A percentile compares a stretch with the other conserved stretches of the same genome.
Evolutionary conservation across 2,888 invertebrate species (phyloP).

Genomic region (Actias luna): DNA sequence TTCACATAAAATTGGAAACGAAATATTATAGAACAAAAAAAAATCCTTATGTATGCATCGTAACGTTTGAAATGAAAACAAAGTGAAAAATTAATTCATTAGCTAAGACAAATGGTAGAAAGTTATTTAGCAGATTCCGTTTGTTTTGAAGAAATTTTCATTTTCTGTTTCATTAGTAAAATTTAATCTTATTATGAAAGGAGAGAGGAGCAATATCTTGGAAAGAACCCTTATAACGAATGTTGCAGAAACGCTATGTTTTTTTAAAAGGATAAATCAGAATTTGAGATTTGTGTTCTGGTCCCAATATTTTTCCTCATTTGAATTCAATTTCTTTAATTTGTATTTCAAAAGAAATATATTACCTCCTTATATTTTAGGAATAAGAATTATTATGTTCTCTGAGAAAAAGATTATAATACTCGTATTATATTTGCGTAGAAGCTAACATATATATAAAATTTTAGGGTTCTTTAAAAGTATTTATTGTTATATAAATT

Average conservation of each 20-base stretch:
- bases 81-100: conserved; percentile 52
- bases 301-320: not conserved
- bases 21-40: too few relatives aligned
- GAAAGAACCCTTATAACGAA: conserved; percentile 56
- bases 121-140: conserved; percentile 64
- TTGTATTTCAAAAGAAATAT: not conserved
- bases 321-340: not conserved
- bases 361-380: not conserved
- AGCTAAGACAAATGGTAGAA: conserved; percentile 60
- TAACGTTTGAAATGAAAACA: conserved; percentile 21
- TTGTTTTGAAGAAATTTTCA: conserved; percentile 62
- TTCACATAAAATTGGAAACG: too few relatives aligned
- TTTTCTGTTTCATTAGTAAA: conserved; percentile 77
- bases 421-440: not conserved
- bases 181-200: conserved; percentile 70
- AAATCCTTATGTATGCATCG: conserved; percentile 30
- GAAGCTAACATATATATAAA: too few relatives aligned
- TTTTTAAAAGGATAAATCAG: conserved; percentile 13
- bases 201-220: conserved; percentile 54
- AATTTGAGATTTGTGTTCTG: conserved; percentile 1
- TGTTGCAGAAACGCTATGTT: conserved; percentile 43
- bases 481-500: not conserved
- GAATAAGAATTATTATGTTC: not conserved
- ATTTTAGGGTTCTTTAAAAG: not conserved
- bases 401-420: not conserved